Evolutionary conservation across 1,140 invertebrate species (phyloP).

Genomic region (Drosophila lini): DNA sequence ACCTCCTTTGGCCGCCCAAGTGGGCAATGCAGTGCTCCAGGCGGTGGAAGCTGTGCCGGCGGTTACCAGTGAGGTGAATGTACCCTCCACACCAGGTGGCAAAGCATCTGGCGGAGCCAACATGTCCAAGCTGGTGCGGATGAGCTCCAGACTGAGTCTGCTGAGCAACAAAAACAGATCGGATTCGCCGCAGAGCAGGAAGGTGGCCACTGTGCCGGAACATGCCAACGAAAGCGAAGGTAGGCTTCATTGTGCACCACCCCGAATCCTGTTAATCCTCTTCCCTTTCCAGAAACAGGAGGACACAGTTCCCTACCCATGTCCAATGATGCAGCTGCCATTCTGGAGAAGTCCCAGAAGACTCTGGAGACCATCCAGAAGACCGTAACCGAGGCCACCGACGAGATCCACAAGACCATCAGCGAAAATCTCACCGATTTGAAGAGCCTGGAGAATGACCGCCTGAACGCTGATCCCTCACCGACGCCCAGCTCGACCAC

Average conservation of each 20-base stretch:
- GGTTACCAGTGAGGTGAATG: conserved; percentile 54
- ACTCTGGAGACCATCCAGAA: conserved; percentile 74
- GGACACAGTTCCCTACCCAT: conserved; percentile 5
- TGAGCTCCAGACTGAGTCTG: conserved; percentile 66
- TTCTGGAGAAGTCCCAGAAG: conserved; percentile 74
- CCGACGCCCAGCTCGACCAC: conserved; percentile 64
- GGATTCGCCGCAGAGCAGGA: conserved; percentile 64
- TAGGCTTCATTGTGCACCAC: not conserved
- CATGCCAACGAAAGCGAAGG: conserved; percentile 46
- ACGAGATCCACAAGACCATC: conserved; percentile 81
- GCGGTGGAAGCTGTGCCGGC: conserved; percentile 68
- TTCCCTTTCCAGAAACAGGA: conserved; percentile 12
- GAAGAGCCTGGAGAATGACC: conserved; percentile 73
- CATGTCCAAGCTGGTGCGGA: conserved; percentile 63
- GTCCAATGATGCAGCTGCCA: conserved; percentile 62
- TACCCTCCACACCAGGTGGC: conserved; percentile 33
- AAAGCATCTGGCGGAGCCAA: conserved; percentile 46
- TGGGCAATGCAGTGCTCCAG: conserved; percentile 62
- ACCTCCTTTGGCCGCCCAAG: conserved; percentile 64
- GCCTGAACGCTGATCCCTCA: conserved; percentile 46
- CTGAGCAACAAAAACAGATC: conserved; percentile 63
- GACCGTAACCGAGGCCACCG: conserved; percentile 71
- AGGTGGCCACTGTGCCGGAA: conserved; percentile 60
- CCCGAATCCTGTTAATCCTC: not conserved
- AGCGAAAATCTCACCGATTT: conserved; percentile 77